Conservation (phyloP, 1,140 invertebrate species). For the Camponotus pennsylvanicus region DNA sequence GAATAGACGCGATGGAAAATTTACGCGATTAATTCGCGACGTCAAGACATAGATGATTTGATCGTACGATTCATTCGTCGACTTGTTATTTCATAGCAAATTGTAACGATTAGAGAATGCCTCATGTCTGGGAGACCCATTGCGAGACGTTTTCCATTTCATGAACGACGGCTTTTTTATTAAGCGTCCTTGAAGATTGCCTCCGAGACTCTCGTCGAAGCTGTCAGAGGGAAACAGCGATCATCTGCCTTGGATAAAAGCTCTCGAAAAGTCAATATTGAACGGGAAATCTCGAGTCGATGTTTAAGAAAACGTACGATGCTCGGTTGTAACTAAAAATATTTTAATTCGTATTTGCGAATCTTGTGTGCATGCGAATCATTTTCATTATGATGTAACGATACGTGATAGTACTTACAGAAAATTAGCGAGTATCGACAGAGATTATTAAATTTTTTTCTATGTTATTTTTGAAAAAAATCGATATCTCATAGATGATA, state of each 20-base stretch:
- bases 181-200: conserved; percentile 32
- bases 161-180: conserved; percentile 1
- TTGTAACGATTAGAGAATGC: conserved; percentile 26
- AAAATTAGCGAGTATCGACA: neutral
- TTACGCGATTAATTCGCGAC: conserved; percentile 49
- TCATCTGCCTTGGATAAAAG: conserved; percentile 29
- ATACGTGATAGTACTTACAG: neutral
- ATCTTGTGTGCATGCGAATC: neutral
- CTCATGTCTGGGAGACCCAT: neutral
- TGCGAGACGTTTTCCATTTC: neutral
- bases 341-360: conserved; percentile 57
- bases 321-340: conserved; percentile 20
- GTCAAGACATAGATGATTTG: conserved; percentile 41
- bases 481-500: neutral
- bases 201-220: conserved; percentile 29
- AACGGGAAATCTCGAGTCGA: conserved; percentile 5
- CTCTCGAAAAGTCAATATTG: conserved; percentile 46
- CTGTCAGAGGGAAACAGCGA: conserved; percentile 27
- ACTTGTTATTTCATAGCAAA: conserved; percentile 48
- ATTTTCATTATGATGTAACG: neutral
- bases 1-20: conserved; percentile 47
- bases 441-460: neutral
- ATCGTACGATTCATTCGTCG: conserved; percentile 9
- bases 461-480: neutral
- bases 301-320: conserved; percentile 40